Conservation (phyloP, 2,797 vertebrate genomes). For the Sebastolobus altivelis region DNA sequence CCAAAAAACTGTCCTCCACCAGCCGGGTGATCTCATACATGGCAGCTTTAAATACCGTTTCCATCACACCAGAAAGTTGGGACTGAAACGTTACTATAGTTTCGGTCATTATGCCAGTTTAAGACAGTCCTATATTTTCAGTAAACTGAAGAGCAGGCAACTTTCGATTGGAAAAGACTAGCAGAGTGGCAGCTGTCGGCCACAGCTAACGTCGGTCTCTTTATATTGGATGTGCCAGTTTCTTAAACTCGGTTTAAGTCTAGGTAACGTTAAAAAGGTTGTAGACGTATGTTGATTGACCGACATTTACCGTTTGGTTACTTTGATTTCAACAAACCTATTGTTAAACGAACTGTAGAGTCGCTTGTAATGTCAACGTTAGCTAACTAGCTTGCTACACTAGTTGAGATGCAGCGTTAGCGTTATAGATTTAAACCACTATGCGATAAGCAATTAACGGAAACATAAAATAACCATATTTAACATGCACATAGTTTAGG, state of each 20-base stretch:
- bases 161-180: background rate
- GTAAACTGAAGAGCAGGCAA: background rate
- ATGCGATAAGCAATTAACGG: background rate
- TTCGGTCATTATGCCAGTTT: constrained; percentile 75
- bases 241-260: background rate
- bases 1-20: constrained; percentile 86
- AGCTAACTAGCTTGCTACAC: constrained; percentile 49
- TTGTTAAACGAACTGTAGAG: background rate
- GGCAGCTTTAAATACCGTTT: constrained; percentile 87
- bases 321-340: background rate
- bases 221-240: background rate
- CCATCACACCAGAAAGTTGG: constrained; percentile 87
- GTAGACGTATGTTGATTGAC: too few species aligned
- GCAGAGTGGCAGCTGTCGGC: background rate
- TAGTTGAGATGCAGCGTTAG: constrained; percentile 1
- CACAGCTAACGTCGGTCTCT: background rate
- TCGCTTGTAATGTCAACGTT: background rate
- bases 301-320: background rate
- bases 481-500: too few species aligned
- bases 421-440: background rate
- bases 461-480: background rate
- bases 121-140: background rate
- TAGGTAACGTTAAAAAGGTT: background rate
- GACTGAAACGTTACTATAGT: constrained; percentile 83
- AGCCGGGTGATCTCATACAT: constrained; percentile 87